phyloP scores from a whole-genome alignment of 2,888 invertebrate genomes.

The Thysanoteuthis rhombus region DNA sequence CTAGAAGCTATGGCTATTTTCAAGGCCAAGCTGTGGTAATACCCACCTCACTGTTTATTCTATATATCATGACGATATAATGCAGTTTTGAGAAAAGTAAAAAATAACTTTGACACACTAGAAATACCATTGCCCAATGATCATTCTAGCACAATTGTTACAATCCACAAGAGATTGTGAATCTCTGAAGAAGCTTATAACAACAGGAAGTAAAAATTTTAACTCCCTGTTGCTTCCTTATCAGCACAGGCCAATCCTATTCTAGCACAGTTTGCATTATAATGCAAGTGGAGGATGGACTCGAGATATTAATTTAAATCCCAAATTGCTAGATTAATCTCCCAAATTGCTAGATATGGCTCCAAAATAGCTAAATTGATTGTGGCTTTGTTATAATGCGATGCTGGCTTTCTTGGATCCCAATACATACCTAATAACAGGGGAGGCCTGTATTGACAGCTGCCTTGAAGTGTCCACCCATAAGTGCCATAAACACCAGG shows the following conservation, averaged over 20 bases:
- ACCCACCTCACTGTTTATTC: not conserved
- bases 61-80: not conserved
- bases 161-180: not conserved
- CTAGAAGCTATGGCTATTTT: not conserved
- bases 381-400: too few species aligned
- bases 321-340: too few species aligned
- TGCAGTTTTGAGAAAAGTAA: not conserved
- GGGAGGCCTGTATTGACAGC: slow-evolving; percentile 12
- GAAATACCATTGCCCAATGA: not conserved
- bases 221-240: not conserved
- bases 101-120: not conserved
- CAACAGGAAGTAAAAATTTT: not conserved
- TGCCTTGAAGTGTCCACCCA: not conserved
- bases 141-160: not conserved
- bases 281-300: too few species aligned
- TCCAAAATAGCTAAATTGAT: too few species aligned
- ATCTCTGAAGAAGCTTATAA: not conserved
- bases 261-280: too few species aligned
- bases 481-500: not conserved
- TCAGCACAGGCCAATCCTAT: too few species aligned
- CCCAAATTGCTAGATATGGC: too few species aligned
- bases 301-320: too few species aligned
- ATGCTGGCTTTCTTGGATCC: too few species aligned
- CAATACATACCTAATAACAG: too few species aligned
- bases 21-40: not conserved